These are phyloP conservation scores for Melanostoma scalare DNA, from an alignment of 2,888 invertebrate genomes.

Conservation along the genomic window DNA sequence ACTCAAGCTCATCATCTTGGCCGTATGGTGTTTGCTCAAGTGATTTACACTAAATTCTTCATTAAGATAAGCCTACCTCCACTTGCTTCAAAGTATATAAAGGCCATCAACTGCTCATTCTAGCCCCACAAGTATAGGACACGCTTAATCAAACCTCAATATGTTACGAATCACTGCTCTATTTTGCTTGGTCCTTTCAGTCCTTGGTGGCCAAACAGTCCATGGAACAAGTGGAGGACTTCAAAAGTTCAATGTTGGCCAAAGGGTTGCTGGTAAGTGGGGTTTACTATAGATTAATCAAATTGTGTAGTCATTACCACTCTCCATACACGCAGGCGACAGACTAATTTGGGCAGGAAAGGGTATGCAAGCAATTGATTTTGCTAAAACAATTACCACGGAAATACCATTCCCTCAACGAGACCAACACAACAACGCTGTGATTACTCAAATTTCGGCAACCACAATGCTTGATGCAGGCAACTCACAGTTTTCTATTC, in stretches of 20 bases:
- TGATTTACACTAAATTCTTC: too few species aligned
- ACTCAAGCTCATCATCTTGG: too few species aligned
- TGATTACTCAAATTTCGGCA: constrained; percentile 70
- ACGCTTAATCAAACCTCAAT: too few species aligned
- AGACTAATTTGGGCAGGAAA: constrained; percentile 59
- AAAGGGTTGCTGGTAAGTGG: constrained; percentile 46
- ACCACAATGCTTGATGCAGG: constrained; percentile 54
- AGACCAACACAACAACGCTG: constrained; percentile 9
- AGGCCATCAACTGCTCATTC: too few species aligned
- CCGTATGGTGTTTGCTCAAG: too few species aligned
- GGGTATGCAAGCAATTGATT: constrained; percentile 54
- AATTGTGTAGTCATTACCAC: neutral
- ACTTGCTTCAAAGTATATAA: too few species aligned
- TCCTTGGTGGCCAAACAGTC: too few species aligned
- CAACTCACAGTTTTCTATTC: constrained; percentile 65
- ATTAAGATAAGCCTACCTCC: too few species aligned
- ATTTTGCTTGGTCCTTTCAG: too few species aligned
- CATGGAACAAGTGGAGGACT: constrained; percentile 37
- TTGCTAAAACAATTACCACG: constrained; percentile 42
- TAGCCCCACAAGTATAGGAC: too few species aligned
- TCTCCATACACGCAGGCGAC: constrained; percentile 32
- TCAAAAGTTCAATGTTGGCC: constrained; percentile 54
- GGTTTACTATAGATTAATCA: neutral
- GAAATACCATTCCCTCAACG: constrained; percentile 59
- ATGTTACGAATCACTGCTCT: too few species aligned